phyloP scores from a whole-genome alignment of 2,797 vertebrate species.

The Poecilia wingei region DNA sequence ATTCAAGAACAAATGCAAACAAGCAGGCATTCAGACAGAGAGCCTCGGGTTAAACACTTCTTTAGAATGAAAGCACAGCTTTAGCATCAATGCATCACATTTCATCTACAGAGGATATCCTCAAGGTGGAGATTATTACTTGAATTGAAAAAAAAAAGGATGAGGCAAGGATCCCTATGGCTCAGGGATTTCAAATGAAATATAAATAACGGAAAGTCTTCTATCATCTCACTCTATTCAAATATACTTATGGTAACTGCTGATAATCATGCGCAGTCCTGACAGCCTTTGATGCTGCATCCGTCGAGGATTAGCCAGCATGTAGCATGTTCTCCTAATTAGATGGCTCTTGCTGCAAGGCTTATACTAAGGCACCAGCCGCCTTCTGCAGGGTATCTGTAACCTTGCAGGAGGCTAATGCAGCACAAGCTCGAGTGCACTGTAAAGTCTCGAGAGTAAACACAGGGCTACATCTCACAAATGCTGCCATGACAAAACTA shows the following conservation, averaged over 20 bases:
- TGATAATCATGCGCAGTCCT: conserved; percentile 50
- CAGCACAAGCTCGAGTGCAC: conserved; percentile 20
- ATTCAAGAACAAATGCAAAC: conserved; percentile 18
- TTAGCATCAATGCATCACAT: conserved; percentile 45
- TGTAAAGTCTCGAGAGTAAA: conserved; percentile 7
- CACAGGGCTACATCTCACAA: conserved; percentile 9
- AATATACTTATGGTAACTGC: conserved; percentile 55
- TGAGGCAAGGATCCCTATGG: conserved; percentile 37
- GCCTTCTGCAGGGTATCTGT: conserved; percentile 44
- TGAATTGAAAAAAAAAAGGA: conserved; percentile 31
- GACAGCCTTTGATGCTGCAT: conserved; percentile 70
- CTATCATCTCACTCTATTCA: conserved; percentile 50
- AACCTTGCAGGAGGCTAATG: conserved; percentile 46
- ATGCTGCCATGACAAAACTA: conserved; percentile 18
- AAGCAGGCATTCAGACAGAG: conserved; percentile 6
- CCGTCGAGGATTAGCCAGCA: conserved; percentile 67
- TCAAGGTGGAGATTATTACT: conserved; percentile 41
- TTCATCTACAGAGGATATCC: conserved; percentile 44
- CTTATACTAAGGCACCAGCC: conserved; percentile 43
- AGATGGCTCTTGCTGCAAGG: conserved; percentile 59
- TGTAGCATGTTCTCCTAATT: conserved; percentile 75
- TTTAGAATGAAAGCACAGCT: conserved; percentile 30
- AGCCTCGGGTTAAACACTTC: conserved; percentile 13
- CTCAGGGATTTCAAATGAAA: conserved; percentile 56
- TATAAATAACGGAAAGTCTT: conserved; percentile 56